phyloP scores from a whole-genome alignment of 2,797 vertebrate genomes.

The Poecilia velifera region DNA sequence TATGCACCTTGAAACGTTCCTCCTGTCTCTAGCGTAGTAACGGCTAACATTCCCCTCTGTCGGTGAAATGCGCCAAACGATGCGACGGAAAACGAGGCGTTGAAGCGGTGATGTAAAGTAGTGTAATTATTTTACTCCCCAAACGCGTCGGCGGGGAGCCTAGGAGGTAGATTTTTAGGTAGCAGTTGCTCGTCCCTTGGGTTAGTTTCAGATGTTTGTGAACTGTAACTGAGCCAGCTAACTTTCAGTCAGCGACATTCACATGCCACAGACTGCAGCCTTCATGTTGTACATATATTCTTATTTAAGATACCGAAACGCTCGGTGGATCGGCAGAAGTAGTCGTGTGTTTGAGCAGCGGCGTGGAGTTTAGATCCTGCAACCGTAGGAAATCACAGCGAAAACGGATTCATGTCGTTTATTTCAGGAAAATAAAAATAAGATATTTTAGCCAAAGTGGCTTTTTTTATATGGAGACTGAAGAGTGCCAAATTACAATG shows the following conservation, averaged over 20 bases:
- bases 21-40: constrained; percentile 45
- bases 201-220: constrained; percentile 68
- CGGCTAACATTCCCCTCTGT: constrained; percentile 25
- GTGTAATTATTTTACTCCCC: constrained; percentile 35
- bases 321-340: constrained; percentile 34
- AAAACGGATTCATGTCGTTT: not conserved
- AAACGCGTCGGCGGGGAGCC: constrained; percentile 15
- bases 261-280: constrained; percentile 73
- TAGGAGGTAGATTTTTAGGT: constrained; percentile 50
- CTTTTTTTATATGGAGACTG: not conserved
- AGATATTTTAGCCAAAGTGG: constrained; percentile 18
- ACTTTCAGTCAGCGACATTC: constrained; percentile 44
- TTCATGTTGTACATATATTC: constrained; percentile 70
- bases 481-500: not conserved
- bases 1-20: constrained; percentile 59
- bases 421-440: constrained; percentile 31
- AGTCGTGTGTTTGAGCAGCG: constrained; percentile 45
- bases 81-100: constrained; percentile 20
- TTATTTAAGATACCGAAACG: constrained; percentile 49
- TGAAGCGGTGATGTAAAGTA: constrained; percentile 45
- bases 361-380: constrained; percentile 52
- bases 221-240: constrained; percentile 82
- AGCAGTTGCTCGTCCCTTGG: constrained; percentile 38
- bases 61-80: constrained; percentile 44
- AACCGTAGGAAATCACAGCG: constrained; percentile 45